These are phyloP conservation scores for Lobophora halterata DNA, from an alignment of 2,888 invertebrate genomes.

Conservation along the genomic window DNA sequence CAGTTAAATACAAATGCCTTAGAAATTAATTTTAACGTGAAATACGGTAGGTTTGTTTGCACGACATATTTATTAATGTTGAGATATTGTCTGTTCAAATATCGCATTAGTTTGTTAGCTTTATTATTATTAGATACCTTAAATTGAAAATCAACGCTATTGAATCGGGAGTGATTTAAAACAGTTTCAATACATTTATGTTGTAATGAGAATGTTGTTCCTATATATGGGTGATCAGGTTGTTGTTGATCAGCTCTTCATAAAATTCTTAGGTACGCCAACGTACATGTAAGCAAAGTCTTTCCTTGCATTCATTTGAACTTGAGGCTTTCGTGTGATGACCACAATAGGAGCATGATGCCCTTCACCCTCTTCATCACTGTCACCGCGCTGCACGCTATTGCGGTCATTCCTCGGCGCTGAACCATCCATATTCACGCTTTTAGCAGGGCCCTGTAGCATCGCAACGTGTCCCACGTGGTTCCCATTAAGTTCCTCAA, in stretches of 20 bases:
- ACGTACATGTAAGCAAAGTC: conserved; percentile 49
- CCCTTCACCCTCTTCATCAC: too few species aligned
- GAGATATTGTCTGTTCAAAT: background rate
- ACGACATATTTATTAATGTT: background rate
- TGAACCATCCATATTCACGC: too few species aligned
- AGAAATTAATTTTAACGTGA: too few species aligned
- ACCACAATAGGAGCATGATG: background rate
- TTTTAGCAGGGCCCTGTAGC: too few species aligned
- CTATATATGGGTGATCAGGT: too few species aligned
- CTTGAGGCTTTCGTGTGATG: background rate
- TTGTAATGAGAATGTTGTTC: too few species aligned
- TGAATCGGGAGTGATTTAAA: background rate
- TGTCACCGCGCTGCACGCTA: too few species aligned
- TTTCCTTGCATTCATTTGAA: background rate
- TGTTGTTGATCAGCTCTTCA: conserved; percentile 20
- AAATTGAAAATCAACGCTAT: too few species aligned
- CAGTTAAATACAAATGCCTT: too few species aligned
- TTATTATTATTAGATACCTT: too few species aligned
- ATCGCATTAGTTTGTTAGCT: background rate
- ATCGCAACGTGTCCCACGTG: too few species aligned
- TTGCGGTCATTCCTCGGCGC: too few species aligned
- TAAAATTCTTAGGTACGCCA: conserved; percentile 48
- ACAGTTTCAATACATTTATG: background rate
- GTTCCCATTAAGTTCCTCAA: background rate
- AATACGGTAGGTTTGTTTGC: background rate